Conservation (phyloP, 2,113 vertebrate genomes). For the Megaceryle maxima region DNA sequence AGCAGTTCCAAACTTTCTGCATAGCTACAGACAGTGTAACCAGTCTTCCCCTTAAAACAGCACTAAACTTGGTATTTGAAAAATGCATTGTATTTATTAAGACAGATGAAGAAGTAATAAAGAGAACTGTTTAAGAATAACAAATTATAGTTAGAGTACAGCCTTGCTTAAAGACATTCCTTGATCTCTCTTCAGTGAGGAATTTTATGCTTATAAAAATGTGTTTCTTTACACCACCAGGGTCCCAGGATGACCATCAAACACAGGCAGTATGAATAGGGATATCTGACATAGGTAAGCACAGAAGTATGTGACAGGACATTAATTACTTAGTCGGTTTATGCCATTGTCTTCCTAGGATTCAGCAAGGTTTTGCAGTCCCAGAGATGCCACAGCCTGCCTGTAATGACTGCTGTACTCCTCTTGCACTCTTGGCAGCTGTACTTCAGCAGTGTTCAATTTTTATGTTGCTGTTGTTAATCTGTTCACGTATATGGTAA, state of each 20-base stretch:
- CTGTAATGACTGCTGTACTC: background rate
- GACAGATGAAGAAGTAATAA: background rate
- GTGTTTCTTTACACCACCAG: accelerated
- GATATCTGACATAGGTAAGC: background rate
- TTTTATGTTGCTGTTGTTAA: background rate
- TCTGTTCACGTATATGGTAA: background rate
- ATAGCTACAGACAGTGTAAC: background rate
- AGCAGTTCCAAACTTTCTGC: background rate
- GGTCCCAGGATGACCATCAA: background rate
- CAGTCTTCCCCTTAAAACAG: background rate
- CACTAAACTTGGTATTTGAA: background rate
- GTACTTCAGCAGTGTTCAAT: background rate
- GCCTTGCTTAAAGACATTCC: background rate
- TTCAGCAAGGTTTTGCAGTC: background rate
- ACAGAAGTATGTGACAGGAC: constrained; percentile 30
- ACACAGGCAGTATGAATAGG: background rate
- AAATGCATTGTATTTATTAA: background rate
- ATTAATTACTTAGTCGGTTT: constrained; percentile 24
- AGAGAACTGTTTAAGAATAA: background rate
- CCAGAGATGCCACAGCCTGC: background rate
- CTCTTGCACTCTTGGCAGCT: background rate
- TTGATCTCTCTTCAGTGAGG: background rate
- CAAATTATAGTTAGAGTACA: background rate
- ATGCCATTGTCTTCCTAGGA: background rate
- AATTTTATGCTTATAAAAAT: constrained; percentile 5